Evolutionary conservation across 2,888 invertebrate species (phyloP).

Genomic region (Liodrosophila aerea): DNA sequence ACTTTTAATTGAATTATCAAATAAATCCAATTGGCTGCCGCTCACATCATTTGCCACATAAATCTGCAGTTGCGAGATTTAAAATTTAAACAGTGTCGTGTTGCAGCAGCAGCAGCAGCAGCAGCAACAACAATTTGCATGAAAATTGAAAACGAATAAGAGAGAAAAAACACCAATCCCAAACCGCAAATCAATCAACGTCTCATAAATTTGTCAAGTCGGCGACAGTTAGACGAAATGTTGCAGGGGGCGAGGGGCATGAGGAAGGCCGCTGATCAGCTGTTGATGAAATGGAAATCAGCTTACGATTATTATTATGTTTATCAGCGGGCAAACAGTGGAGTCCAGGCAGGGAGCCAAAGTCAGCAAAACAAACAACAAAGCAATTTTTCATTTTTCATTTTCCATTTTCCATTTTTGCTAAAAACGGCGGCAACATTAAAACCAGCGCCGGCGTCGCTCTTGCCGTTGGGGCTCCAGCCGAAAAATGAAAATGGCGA

Average conservation of each 20-base stretch:
- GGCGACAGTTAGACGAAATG: conserved; percentile 56
- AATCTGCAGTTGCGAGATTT: conserved; percentile 49
- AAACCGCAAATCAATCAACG: conserved; percentile 78
- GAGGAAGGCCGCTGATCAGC: conserved; percentile 40
- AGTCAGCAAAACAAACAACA: conserved; percentile 59
- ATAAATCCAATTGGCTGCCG: conserved; percentile 22
- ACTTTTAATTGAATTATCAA: conserved; percentile 54
- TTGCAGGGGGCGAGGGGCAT: conserved; percentile 9
- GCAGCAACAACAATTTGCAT: conserved; percentile 23
- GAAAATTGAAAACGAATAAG: conserved; percentile 27
- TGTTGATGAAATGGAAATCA: conserved; percentile 64
- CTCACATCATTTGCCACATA: conserved; percentile 38
- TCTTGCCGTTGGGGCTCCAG: conserved; percentile 24
- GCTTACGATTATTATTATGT: conserved; percentile 28
- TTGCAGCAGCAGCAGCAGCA: conserved; percentile 17
- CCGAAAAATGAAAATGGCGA: conserved; percentile 62
- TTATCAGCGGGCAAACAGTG: conserved; percentile 29
- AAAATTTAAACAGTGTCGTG: conserved; percentile 36
- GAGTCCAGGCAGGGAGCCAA: conserved; percentile 22
- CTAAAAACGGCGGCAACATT: conserved; percentile 71
- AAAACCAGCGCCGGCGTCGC: conserved; percentile 54
- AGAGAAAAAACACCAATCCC: conserved; percentile 11
- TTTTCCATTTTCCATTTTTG: conserved; percentile 60
- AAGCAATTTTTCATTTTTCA: conserved; percentile 76
- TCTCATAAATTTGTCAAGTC: conserved; percentile 78